Percentiles rank a stretch among this genome's conserved stretches.
These are phyloP conservation scores for Pseudochromis fuscus DNA, from an alignment of 2,797 vertebrate species.

Conservation along the genomic window DNA sequence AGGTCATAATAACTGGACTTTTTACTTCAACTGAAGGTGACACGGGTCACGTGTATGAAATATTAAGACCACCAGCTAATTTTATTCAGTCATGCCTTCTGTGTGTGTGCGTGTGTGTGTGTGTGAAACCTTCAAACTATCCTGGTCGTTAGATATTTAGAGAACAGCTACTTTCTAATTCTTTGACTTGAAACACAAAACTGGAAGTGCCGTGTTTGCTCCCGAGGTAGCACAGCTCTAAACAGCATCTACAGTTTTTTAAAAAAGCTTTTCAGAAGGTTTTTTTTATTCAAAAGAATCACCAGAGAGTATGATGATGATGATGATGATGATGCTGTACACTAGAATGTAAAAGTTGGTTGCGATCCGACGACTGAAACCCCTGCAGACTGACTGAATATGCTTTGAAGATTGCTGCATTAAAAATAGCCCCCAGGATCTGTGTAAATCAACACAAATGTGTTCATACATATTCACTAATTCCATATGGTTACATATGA, in stretches of 20 bases:
- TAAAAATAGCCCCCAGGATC: constrained; percentile 59
- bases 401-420: constrained; percentile 71
- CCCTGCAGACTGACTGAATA: constrained; percentile 50
- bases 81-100: constrained; percentile 8
- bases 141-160: neutral
- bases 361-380: constrained; percentile 47
- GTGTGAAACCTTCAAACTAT: neutral
- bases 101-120: neutral
- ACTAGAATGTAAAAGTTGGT: constrained; percentile 45
- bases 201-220: constrained; percentile 6
- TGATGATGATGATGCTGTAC: constrained; percentile 42
- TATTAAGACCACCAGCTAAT: neutral
- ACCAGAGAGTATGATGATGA: constrained; percentile 47
- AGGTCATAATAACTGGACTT: neutral
- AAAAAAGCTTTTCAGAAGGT: constrained; percentile 41
- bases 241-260: constrained; percentile 32
- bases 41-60: neutral
- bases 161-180: constrained; percentile 6
- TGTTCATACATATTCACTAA: constrained; percentile 51
- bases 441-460: constrained; percentile 58
- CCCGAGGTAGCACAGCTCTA: constrained; percentile 20
- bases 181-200: constrained; percentile 13
- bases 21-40: neutral
- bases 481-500: constrained; percentile 47
- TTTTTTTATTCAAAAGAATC: constrained; percentile 33